Base-by-base conservation (phyloP, 2,888 invertebrate genomes). In the Diloba caeruleocephala region DNA sequence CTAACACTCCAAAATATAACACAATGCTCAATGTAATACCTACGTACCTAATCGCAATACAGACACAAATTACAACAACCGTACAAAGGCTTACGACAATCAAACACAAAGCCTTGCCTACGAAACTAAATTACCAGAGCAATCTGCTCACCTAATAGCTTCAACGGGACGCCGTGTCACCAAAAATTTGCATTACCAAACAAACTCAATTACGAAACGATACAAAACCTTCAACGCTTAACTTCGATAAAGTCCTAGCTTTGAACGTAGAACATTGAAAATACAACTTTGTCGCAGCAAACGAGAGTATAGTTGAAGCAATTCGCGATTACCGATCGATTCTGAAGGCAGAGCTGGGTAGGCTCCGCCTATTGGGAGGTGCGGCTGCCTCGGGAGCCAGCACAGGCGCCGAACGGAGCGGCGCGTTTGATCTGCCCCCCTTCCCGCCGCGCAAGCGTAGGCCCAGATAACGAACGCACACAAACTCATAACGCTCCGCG, bases 71-170 rank as follows among this genome's bases (percentile, higher is more conserved):
- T 82, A 87, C 85, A 85, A 82, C 78, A 75, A 68, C 79, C 74
- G 74, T 81, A 85, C 87, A 87, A 87, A 88, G 84, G 74, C 74
- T 70, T 73, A 66, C 75, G 54, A 78, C 80, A 77, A 78, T 76
- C 79, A 71, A 57, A 64, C 77, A 85, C 86, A 90, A 90, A 90
- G 88, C 84, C 87, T 89, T 91, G 90, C 85, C 88, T 89, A 88
- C 91, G 79, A 90, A 92, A 93, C 87, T 81, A 87, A 92, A 90
- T 94, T 90, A 92, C 85, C 78, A 84, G 82, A 85, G 87, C 92
- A 90, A 89, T 91, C 81, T 82, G 82, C 84, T 87, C 86, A 85
- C 83, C 78, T 90, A 90, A 89, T 90, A 87, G 85, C 88, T 83
- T 79, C 86, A 85, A 82, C 74, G 79, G 82, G 82, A 82, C 81